Evolutionary conservation across 2,797 vertebrate species (phyloP), one percentile per base, ranked within the genome.

Genomic region (Brachymystax lenok): DNA sequence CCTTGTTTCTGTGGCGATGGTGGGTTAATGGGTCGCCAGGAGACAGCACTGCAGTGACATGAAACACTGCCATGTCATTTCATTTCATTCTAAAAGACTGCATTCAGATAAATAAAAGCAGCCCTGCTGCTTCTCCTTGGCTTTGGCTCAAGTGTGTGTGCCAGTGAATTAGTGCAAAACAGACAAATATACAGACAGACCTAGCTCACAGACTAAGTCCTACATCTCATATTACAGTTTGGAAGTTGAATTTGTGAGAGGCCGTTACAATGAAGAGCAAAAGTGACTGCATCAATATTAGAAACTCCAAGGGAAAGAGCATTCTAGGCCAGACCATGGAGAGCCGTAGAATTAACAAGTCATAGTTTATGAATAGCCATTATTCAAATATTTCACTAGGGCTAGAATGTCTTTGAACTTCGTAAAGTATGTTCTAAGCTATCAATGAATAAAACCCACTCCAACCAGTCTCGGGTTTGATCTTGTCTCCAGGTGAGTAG

Each of bases 401-500:
- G 40, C 10, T 46, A 46, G 2, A 46, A 46, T 13, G 40, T 46
- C 40, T 46, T 46, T 3, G 40, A 46, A 13, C 40, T 12, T 46
- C 40, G 0, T 8, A 46, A 56, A 56, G 5, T 56, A 56, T 56
- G 17, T 56, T 56, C 52, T 56, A 17, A 56, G 19, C 16, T 17
- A 56, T 56, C 19, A 19, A 7, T 56, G 71, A 79, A 73, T 82
- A 51, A 80, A 81, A 46, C 2, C 56, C 27, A 82, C 69, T 82
- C 8, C 50, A 73, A 27, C 8, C 14, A 73, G 71, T 59, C 63
- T 33, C 61, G 71, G 27, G 76, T 76, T 75, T 83, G 72, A 84
- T 80, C 72, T 83, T 73, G 13, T 74, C 71, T 77, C 69, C 68
- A 69, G 85, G 82, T 75, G 28, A 40, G 13, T 14, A 28, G 6